These are phyloP conservation scores for Conistra vaccinii DNA, from an alignment of 2,888 invertebrate species.

Conservation along the genomic window DNA sequence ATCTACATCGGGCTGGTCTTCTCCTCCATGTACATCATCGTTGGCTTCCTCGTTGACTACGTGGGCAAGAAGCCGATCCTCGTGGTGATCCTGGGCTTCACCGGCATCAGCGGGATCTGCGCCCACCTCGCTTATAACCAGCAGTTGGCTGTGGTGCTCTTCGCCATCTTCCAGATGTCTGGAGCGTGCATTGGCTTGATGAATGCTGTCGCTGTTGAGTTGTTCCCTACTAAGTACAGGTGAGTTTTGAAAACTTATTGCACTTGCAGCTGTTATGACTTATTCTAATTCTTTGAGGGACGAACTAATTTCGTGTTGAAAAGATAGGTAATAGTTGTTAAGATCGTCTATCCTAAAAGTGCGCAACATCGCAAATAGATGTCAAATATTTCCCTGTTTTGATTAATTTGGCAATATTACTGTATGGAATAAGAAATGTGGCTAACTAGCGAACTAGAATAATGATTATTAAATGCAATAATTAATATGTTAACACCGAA, in stretches of 20 bases:
- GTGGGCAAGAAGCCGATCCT: conserved; percentile 90
- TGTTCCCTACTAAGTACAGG: conserved; percentile 91
- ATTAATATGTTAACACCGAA: no score
- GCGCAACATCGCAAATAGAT: no score
- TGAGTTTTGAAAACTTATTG: conserved; percentile 54
- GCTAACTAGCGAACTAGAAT: no score
- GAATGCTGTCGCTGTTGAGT: conserved; percentile 90
- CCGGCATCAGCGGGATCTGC: conserved; percentile 90
- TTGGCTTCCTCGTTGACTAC: conserved; percentile 91
- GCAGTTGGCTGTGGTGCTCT: conserved; percentile 90
- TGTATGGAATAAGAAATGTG: no score
- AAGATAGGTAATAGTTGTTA: neutral
- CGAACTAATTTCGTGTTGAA: neutral
- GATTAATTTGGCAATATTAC: no score
- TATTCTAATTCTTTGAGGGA: neutral
- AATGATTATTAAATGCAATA: no score
- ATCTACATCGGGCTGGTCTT: conserved; percentile 92
- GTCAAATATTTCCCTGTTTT: no score
- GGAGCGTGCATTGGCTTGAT: conserved; percentile 91
- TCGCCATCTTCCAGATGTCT: conserved; percentile 89
- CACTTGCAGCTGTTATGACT: neutral
- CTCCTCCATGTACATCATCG: conserved; percentile 91
- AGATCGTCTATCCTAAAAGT: no score
- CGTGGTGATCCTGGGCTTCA: conserved; percentile 85
- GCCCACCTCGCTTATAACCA: conserved; percentile 91